Percentiles rank a stretch among this genome's conserved stretches.
phyloP scores from a whole-genome alignment of 1,140 invertebrate genomes.

The Phocides pigmalion region DNA sequence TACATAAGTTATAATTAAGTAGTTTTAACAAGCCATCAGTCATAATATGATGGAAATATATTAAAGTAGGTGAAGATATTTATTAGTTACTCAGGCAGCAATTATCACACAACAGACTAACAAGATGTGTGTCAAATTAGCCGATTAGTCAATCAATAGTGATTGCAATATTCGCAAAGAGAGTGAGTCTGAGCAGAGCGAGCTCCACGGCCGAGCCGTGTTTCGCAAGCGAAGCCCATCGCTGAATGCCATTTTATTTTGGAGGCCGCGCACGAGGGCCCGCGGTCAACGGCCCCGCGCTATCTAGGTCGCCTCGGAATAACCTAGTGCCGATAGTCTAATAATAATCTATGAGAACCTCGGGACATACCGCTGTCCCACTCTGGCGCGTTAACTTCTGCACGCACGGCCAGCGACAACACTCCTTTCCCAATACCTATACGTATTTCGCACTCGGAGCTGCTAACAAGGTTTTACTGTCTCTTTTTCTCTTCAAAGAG shows the following conservation, averaged over 20 bases:
- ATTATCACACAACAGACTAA: not conserved
- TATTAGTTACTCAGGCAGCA: not conserved
- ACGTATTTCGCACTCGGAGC: constrained; percentile 50
- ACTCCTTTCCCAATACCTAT: constrained; percentile 67
- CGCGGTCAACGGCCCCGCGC: constrained; percentile 79
- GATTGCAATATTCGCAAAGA: constrained; percentile 64
- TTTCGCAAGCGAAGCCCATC: constrained; percentile 81
- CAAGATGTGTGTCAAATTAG: constrained; percentile 30
- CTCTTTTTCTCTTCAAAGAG: constrained; percentile 67
- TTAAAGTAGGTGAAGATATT: too few relatives aligned
- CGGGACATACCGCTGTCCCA: constrained; percentile 70
- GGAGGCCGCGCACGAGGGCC: constrained; percentile 79
- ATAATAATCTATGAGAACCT: constrained; percentile 79
- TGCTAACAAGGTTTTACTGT: constrained; percentile 59
- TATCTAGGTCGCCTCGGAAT: constrained; percentile 83
- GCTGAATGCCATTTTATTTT: constrained; percentile 82
- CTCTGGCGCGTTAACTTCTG: constrained; percentile 61
- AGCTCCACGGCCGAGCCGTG: constrained; percentile 61
- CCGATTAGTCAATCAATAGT: constrained; percentile 50
- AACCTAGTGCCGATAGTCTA: constrained; percentile 83
- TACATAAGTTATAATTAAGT: not conserved
- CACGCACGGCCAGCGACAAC: constrained; percentile 58
- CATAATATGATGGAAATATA: too few relatives aligned
- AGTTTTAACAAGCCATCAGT: not conserved
- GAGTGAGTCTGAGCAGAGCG: constrained; percentile 50